phyloP scores from a whole-genome alignment of 2,888 invertebrate genomes.

The Liopterus haemorrhoidalis region DNA sequence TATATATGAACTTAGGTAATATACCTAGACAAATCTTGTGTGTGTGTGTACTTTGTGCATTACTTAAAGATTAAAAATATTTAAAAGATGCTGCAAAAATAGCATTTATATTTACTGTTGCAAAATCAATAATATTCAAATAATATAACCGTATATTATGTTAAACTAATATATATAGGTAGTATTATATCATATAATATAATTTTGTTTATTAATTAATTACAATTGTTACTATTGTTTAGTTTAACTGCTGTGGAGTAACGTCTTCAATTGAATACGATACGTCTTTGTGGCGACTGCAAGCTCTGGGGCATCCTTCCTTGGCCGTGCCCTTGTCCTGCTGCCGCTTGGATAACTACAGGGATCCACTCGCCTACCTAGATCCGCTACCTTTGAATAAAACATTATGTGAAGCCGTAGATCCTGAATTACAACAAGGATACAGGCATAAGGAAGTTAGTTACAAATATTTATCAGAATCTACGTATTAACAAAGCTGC shows the following conservation, averaged over 20 bases:
- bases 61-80: too few relatives aligned
- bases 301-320: conserved; percentile 60
- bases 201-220: too few relatives aligned
- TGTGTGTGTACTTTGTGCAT: too few relatives aligned
- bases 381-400: conserved; percentile 70
- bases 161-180: too few relatives aligned
- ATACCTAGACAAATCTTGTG: too few relatives aligned
- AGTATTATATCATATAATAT: too few relatives aligned
- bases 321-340: conserved; percentile 38
- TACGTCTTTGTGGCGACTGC: conserved; percentile 72
- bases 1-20: too few relatives aligned
- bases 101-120: too few relatives aligned
- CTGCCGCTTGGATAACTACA: conserved; percentile 58
- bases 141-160: too few relatives aligned
- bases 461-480: conserved; percentile 37
- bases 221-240: too few relatives aligned
- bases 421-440: conserved; percentile 51
- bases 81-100: too few relatives aligned
- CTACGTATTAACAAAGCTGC: background rate
- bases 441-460: conserved; percentile 59
- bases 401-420: conserved; percentile 63
- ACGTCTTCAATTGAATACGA: conserved; percentile 73
- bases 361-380: conserved; percentile 56
- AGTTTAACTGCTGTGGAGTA: conserved; percentile 79
- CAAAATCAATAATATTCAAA: too few relatives aligned